Base-by-base conservation (phyloP, 2,888 invertebrate genomes). In the Pharmacophagus antenor region DNA sequence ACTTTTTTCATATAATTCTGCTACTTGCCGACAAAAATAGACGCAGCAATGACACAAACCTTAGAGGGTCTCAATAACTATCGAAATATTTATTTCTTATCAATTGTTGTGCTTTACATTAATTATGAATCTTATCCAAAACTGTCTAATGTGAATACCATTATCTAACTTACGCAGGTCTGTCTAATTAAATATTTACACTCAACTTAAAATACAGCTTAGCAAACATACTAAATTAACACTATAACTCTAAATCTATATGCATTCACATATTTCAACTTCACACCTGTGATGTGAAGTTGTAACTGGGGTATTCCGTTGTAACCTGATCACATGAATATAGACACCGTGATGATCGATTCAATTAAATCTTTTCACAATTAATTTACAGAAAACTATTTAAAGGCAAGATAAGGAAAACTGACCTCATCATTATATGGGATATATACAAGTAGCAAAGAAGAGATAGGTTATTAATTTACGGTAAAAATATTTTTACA, bases 181-280 rank as follows among this genome's bases (percentile, higher is more conserved):
- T n/a, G n/a, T n/a, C n/a, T n/a, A n/a, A n/a, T n/a, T 23, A 56
- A 12, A n/a, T 58, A 22, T 58, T 52, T 46, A 46, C 46, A 46
- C 47, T 25, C 6, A 23, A 44, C n/a, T 54, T 23, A 52, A 52
- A 58, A 46, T 51, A 37, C 46, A 22, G 15, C 31, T 17, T 46
- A 37, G 23, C 51, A 58, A 46, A 58, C 46, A 51, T 41, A 47
- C 15, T 31, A 52, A 58, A 41, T 58, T 53, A 58, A 53, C 52
- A 48, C 58, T 53, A 2, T 21, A 48, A 47, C 31, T 58, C 48
- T 58, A 58, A 53, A 48, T 53, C 20, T 47, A 15, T 52, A 31
- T 22, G 20, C 37, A 52, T 37, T 52, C 37, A 58, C 15, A 51
- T 17, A 51, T 21, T 56, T 50, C 57, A 49, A 51, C 17, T 56